Evolutionary conservation across 2,113 vertebrate genomes (phyloP).

Genomic region (Pitta sordida): DNA sequence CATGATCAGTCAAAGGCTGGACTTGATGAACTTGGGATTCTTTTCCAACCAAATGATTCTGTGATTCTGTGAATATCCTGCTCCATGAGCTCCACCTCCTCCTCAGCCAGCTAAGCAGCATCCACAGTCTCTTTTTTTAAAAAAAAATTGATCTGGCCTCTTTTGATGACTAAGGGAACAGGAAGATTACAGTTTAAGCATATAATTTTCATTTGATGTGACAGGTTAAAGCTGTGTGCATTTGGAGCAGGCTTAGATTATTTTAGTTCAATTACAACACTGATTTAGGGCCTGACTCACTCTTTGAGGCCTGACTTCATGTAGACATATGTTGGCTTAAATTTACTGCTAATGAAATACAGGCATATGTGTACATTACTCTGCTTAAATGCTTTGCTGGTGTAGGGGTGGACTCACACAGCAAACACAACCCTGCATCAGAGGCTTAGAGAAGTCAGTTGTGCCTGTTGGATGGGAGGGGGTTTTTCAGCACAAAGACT

Average conservation of each 20-base stretch:
- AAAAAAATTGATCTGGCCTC: background rate
- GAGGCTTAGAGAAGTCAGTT: background rate
- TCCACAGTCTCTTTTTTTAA: fast-evolving
- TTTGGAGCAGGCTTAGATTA: constrained; percentile 16
- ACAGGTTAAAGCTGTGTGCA: constrained; percentile 41
- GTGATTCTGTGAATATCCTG: background rate
- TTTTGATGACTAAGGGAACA: constrained; percentile 35
- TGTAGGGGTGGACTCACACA: background rate
- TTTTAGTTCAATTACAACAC: constrained; percentile 13
- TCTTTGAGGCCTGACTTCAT: background rate
- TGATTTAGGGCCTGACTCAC: constrained; percentile 21
- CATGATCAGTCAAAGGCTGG: fast-evolving
- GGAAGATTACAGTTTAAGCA: constrained; percentile 48
- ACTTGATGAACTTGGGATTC: fast-evolving
- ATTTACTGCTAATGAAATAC: background rate
- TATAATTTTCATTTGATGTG: constrained; percentile 42
- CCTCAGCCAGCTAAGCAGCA: background rate
- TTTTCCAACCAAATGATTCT: background rate
- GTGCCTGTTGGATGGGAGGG: background rate
- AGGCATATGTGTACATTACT: background rate
- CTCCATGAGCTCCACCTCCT: background rate
- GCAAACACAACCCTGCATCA: background rate
- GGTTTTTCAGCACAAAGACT: background rate
- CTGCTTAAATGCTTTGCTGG: background rate
- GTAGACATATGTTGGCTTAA: background rate